Conservation (phyloP, 2,888 invertebrate genomes). For the Scaeva pyrastri region DNA sequence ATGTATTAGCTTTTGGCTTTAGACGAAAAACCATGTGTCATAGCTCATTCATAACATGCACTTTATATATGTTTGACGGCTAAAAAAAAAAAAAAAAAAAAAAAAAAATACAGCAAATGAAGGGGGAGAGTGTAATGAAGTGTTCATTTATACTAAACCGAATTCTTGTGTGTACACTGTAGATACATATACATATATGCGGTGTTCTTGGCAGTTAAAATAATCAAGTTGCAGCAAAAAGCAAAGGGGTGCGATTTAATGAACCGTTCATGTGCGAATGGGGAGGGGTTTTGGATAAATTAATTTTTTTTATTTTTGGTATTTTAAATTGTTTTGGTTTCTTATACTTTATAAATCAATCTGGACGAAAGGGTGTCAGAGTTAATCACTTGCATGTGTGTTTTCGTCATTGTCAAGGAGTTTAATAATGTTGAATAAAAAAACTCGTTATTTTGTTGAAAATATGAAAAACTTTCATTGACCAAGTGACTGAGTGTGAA, state of each 20-base stretch:
- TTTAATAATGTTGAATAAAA: neutral
- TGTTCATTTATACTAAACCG: constrained; percentile 25
- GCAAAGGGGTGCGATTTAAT: constrained; percentile 60
- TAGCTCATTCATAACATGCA: constrained; percentile 46
- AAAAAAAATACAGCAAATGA: too few relatives aligned
- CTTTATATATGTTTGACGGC: constrained; percentile 5
- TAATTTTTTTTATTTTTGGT: neutral
- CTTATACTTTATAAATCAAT: constrained; percentile 19
- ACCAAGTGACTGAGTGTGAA: too few relatives aligned
- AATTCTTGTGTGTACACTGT: constrained; percentile 37
- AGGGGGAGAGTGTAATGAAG: constrained; percentile 51
- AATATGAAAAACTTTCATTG: too few relatives aligned
- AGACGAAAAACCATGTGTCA: constrained; percentile 58
- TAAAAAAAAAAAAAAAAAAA: neutral
- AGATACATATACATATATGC: too few relatives aligned
- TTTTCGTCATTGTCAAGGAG: neutral
- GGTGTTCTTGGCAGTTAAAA: constrained; percentile 32
- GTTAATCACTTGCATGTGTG: constrained; percentile 40
- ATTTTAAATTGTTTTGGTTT: neutral
- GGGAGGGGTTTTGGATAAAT: constrained; percentile 18
- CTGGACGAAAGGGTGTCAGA: constrained; percentile 17
- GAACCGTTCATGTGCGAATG: constrained; percentile 11
- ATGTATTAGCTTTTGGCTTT: too few relatives aligned
- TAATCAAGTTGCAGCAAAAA: constrained; percentile 32
- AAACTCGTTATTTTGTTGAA: neutral